A percentile compares a stretch with the other conserved stretches of the same genome.
Conservation (phyloP, 2,888 invertebrate genomes). For the Latrodectus hesperus region DNA sequence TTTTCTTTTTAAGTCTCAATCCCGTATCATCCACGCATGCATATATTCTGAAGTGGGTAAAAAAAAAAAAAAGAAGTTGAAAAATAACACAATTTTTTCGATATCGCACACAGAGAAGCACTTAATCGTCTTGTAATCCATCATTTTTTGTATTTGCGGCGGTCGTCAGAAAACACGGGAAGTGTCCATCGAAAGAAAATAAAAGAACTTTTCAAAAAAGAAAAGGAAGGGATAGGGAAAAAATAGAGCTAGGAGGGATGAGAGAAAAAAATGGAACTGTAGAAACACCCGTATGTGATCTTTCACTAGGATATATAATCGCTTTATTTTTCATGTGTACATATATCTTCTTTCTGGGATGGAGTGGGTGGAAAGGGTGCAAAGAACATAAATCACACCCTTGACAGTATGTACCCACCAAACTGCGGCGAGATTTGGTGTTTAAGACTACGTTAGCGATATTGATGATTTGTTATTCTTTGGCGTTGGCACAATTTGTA, state of each 20-base stretch:
- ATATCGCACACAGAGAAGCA: constrained; percentile 14
- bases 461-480: neutral
- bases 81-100: constrained; percentile 54
- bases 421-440: neutral
- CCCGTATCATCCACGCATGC: constrained; percentile 15
- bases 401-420: constrained; percentile 36
- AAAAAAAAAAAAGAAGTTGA: constrained; percentile 23
- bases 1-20: constrained; percentile 7
- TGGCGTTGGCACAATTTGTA: too few relatives aligned
- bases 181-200: constrained; percentile 26
- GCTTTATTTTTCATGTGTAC: constrained; percentile 55
- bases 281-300: constrained; percentile 44
- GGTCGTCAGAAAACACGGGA: constrained; percentile 33
- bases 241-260: constrained; percentile 10
- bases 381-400: constrained; percentile 57
- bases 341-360: constrained; percentile 41
- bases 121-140: constrained; percentile 63
- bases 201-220: neutral
- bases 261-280: constrained; percentile 26
- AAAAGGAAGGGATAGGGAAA: neutral
- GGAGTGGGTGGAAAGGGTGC: constrained; percentile 45
- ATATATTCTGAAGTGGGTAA: neutral
- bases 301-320: constrained; percentile 54
- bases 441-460: constrained; percentile 30
- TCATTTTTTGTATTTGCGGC: constrained; percentile 45